A percentile compares a stretch with the other conserved stretches of the same genome.
These are phyloP conservation scores for Andrena fulva DNA, from an alignment of 2,888 invertebrate genomes.

Conservation along the genomic window DNA sequence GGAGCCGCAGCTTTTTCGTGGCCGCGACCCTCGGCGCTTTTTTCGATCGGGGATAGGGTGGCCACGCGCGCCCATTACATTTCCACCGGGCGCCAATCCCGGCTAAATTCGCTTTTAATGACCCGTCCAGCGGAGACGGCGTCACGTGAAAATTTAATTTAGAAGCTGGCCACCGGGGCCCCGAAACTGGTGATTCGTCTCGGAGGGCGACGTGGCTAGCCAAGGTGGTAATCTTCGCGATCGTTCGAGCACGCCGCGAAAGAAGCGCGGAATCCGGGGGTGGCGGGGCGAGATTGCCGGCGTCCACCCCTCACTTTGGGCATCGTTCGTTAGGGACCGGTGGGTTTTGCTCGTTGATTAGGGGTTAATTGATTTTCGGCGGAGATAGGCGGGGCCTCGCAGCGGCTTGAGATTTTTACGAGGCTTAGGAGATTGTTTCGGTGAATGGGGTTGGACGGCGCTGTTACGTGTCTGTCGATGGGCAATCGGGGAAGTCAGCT, in stretches of 20 bases:
- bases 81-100: slow-evolving; percentile 66
- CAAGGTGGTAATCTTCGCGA: slow-evolving; percentile 48
- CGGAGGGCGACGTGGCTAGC: slow-evolving; percentile 45
- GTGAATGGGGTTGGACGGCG: background rate
- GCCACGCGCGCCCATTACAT: slow-evolving; percentile 63
- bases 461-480: background rate
- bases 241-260: slow-evolving; percentile 27
- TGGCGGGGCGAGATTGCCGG: slow-evolving; percentile 7
- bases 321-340: slow-evolving; percentile 14
- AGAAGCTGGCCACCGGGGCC: slow-evolving; percentile 36
- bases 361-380: slow-evolving; percentile 30
- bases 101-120: slow-evolving; percentile 80
- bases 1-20: slow-evolving; percentile 48
- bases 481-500: too few relatives aligned
- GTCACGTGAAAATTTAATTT: slow-evolving; percentile 75
- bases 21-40: background rate
- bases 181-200: slow-evolving; percentile 66
- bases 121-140: slow-evolving; percentile 65
- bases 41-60: slow-evolving; percentile 34
- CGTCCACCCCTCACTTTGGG: slow-evolving; percentile 17
- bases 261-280: background rate
- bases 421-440: background rate
- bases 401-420: background rate
- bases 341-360: slow-evolving; percentile 16
- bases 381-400: background rate